Base-by-base conservation (phyloP, 2,888 invertebrate species). In the Ecliptopera silaceata region DNA sequence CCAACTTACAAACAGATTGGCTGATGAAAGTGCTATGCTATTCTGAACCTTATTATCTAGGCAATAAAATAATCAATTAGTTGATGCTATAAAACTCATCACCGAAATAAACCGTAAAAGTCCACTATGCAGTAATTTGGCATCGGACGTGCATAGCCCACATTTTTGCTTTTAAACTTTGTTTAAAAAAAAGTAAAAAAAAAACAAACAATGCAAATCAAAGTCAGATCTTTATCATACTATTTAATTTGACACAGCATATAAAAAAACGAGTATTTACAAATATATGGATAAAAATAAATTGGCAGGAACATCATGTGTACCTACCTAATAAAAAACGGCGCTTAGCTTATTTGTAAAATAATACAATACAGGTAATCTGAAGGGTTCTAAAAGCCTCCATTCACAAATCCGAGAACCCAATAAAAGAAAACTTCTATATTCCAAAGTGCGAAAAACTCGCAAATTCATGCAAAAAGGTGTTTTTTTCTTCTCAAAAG, bases 401-500 rank as follows among this genome's bases (percentile, higher is more conserved):
- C 38, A 29, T 47, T 48, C 31, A 47, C 36, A 48, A 18, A 41
- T 29, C 17, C 31, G 47, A 36, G 41, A 34, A 45, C 50, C 48
- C 41, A 52, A 52, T 47, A 57, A 57, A 38, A 31, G 22, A 50
- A 56, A 46, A 26, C 41, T 15, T n/a, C 6, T 17, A 29, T 8
- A 32, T 11, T 15, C 22, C 5, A 50, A 53, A 42, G 49, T 46
- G 50, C 22, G 47, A 42, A 50, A 54, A 59, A 54, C 58, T 42
- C 42, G 45, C 55, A 56, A 53, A 59, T 59, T 59, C 58, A 59
- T 52, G 57, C 52, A 57, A 58, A 63, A 55, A 58, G 59, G 61
- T 66, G 67, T 71, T 69, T 71, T n/a, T 71, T 68, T 65, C 64
- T 71, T 66, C 54, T 67, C 62, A 61, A 69, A 66, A 68, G 64